Evolutionary conservation across 2,113 vertebrate species (phyloP), one percentile per base, ranked within the genome.

Genomic region (Gymnocephalus cernua): DNA sequence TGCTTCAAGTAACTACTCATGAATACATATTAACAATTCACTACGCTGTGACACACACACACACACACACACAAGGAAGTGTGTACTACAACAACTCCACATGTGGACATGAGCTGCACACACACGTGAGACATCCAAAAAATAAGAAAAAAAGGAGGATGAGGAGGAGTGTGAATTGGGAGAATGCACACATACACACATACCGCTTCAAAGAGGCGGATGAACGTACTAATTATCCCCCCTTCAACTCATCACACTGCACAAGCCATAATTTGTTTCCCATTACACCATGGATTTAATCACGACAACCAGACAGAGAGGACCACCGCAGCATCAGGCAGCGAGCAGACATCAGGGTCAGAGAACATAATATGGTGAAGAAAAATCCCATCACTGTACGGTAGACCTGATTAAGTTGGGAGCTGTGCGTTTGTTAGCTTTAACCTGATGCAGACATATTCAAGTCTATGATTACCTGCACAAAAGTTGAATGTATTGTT

Each of bases 261-360:
- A 92, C 88, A 87, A 91, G 86, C 84, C 80, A 67, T 79, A 88
- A 93, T 93, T 92, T 90, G 87, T 81, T 90, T 90, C 91, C 87
- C 91, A 90, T 92, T 92, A 91, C 86, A 89, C 77, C 73, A 61
- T 72, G 80, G 88, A 93, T 94, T 90, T 90, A 88, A 92, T 90
- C 90, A 77, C 75, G 77, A 82, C 82, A 65, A 62, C 67, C 79
- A 79, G 88, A 88, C 73, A 38, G 78, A 45, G 27, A 63, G 27
- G 51, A 74, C 77, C 69, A 76, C 57, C 1, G 64, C 47, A 1
- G 61, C 73, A 59, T 10, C 62, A 70, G 58, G 38, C 51, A 7
- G 62, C 0, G 6, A 63, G 72, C 56, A 9, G 12, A 64, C 56
- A 54, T 59, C 66, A 32, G 65, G 74, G 79, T 83, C 72, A 71